phyloP scores from a whole-genome alignment of 2,113 vertebrate genomes.

The Rattus norvegicus region GRCr8 NC_086020.1:157106501-157107000 shows the following conservation, averaged over 20 bases:
- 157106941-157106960: background rate
- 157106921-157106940: background rate
- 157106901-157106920: background rate
- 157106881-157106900: too few relatives aligned
- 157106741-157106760: background rate
- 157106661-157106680: background rate
- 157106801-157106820: background rate
- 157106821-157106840: background rate
- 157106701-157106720: background rate
- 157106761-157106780: background rate
- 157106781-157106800: background rate
- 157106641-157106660: background rate
- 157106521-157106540: background rate
- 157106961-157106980: background rate
- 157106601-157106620: background rate
- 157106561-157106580: background rate
- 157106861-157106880: background rate
- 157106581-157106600: background rate
- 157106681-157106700: constrained; percentile 21
- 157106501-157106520: background rate
- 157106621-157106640: background rate
- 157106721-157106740: constrained; percentile 25
- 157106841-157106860: background rate
- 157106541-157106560: background rate
- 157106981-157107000: background rate